Conservation (phyloP, 2,113 vertebrate genomes). For the Pluvianellus socialis region DNA sequence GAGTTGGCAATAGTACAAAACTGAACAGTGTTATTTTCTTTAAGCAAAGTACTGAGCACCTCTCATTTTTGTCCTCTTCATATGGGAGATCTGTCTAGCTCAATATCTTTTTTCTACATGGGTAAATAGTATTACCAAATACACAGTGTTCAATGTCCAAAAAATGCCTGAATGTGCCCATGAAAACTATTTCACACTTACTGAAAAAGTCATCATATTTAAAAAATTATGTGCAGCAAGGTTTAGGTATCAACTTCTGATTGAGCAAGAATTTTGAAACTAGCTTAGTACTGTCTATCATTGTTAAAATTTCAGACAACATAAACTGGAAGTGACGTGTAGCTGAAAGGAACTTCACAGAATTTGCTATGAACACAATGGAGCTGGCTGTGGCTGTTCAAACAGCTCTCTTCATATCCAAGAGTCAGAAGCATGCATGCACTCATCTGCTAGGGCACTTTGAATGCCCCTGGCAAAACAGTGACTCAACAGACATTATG, state of each 20-base stretch:
- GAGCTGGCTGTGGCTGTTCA: constrained; percentile 39
- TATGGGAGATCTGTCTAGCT: not conserved
- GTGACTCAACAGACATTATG: fast-evolving
- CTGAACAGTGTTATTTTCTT: not conserved
- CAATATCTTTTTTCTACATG: not conserved
- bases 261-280: constrained; percentile 27
- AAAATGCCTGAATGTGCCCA: not conserved
- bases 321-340: constrained; percentile 52
- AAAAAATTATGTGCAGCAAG: not conserved
- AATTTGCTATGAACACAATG: constrained; percentile 29
- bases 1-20: not conserved
- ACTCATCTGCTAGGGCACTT: not conserved
- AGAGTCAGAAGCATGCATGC: not conserved
- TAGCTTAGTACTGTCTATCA: not conserved
- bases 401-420: not conserved
- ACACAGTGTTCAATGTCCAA: not conserved
- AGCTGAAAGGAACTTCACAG: constrained; percentile 64
- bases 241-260: not conserved
- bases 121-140: not conserved
- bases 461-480: not conserved
- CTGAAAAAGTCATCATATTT: not conserved
- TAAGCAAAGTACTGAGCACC: not conserved
- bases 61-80: not conserved
- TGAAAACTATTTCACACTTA: not conserved
- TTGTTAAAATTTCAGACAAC: constrained; percentile 25